Conservation (phyloP, 2,113 vertebrate species). For the Amphilophus citrinellus region DNA sequence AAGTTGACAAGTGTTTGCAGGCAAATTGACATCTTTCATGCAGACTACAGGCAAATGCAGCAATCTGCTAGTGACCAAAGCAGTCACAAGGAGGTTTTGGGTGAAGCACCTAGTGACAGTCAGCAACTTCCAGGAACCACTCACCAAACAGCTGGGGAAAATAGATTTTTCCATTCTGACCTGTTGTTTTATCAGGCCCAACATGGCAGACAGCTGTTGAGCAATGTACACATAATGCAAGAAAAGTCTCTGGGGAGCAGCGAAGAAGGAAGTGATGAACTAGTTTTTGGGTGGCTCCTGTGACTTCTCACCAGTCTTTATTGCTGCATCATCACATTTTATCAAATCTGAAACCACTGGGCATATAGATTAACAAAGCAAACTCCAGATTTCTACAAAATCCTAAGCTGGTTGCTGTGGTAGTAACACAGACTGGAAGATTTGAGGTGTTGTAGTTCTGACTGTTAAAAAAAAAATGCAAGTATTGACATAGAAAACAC, state of each 20-base stretch:
- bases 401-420: background rate
- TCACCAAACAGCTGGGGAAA: background rate
- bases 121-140: background rate
- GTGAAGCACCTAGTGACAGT: background rate
- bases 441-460: background rate
- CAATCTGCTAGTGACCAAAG: too few relatives aligned
- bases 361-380: background rate
- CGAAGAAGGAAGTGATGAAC: background rate
- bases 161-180: background rate
- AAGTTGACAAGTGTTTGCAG: too few relatives aligned
- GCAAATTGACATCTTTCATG: too few relatives aligned
- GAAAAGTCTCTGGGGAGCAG: background rate
- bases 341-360: background rate
- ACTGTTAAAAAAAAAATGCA: background rate
- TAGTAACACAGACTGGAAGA: background rate
- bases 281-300: background rate
- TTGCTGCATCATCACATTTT: too few relatives aligned
- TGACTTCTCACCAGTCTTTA: background rate
- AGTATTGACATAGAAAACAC: background rate
- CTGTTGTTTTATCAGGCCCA: background rate
- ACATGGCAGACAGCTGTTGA: background rate
- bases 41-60: too few relatives aligned
- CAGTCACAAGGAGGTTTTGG: background rate
- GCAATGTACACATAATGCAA: background rate
- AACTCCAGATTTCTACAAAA: background rate